Evolutionary conservation across 1,140 invertebrate genomes (phyloP).

Genomic region (Lycorma delicatula): DNA sequence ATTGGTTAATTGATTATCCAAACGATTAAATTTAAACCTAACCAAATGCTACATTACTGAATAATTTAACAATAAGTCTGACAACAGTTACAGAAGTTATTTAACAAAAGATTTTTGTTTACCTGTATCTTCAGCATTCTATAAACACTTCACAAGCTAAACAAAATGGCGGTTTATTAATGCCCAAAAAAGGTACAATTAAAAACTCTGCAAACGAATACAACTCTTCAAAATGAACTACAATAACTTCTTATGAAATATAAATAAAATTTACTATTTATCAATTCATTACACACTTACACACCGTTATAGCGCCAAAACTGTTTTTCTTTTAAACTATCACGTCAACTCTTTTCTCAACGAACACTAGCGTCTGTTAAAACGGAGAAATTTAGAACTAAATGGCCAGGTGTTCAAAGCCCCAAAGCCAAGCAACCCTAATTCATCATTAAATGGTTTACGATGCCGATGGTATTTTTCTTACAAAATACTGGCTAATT

Average conservation of each 20-base stretch:
- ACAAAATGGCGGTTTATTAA: slow-evolving; percentile 18
- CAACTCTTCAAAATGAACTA: not conserved
- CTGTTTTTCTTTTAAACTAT: not conserved
- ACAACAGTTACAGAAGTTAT: not conserved
- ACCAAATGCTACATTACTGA: not conserved
- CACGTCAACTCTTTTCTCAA: not conserved
- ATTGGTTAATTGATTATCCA: not conserved
- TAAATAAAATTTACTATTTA: not conserved
- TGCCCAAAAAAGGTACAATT: not conserved
- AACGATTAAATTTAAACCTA: not conserved
- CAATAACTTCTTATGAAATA: not conserved
- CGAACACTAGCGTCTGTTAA: not conserved
- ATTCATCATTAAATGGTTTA: no score
- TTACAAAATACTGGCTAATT: no score
- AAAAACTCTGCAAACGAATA: not conserved
- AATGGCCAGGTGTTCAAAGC: slow-evolving; percentile 13
- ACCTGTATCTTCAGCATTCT: slow-evolving; percentile 18
- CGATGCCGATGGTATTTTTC: no score
- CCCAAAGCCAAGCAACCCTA: no score
- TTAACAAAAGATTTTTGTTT: slow-evolving; percentile 15
- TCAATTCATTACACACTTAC: no score
- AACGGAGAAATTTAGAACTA: slow-evolving; percentile 13
- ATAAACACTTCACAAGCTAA: slow-evolving; percentile 17
- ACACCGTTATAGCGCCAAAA: not conserved
- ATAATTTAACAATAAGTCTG: not conserved